These are phyloP conservation scores for Neoseiulus cucumeris DNA, from an alignment of 1,140 invertebrate species.

Conservation along the genomic window DNA sequence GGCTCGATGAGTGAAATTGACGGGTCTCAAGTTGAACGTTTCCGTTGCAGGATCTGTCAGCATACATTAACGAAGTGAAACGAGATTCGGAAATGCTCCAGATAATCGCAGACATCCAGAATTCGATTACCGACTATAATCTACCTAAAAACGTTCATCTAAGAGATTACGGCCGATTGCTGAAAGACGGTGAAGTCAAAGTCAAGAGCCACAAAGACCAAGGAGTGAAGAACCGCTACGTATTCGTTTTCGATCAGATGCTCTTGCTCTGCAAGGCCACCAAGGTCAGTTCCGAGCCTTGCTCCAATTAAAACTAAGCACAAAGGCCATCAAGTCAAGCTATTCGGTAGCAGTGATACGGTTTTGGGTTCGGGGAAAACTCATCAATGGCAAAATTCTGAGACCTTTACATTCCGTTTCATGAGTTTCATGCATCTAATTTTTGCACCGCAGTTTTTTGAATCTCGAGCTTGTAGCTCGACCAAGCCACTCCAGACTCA, in stretches of 20 bases:
- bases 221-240: conserved; percentile 56
- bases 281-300: conserved; percentile 43
- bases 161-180: conserved; percentile 66
- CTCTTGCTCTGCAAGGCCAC: conserved; percentile 80
- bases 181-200: conserved; percentile 79
- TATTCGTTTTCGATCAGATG: conserved; percentile 91
- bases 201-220: conserved; percentile 72
- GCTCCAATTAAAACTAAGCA: too few relatives aligned
- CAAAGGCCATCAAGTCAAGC: too few relatives aligned
- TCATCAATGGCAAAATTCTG: too few relatives aligned
- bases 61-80: conserved; percentile 97
- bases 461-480: too few relatives aligned
- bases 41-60: conserved; percentile 57
- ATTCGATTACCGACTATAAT: conserved; percentile 33
- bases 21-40: too few relatives aligned
- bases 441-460: too few relatives aligned
- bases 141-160: conserved; percentile 51
- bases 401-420: too few relatives aligned
- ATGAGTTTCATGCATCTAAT: not conserved
- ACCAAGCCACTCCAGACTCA: too few relatives aligned
- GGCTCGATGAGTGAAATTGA: too few relatives aligned
- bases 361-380: too few relatives aligned
- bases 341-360: too few relatives aligned
- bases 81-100: conserved; percentile 77
- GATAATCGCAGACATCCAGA: conserved; percentile 71